Evolutionary conservation across 2,797 vertebrate species (phyloP).

Genomic region (Rousettus madagascariensis): DNA sequence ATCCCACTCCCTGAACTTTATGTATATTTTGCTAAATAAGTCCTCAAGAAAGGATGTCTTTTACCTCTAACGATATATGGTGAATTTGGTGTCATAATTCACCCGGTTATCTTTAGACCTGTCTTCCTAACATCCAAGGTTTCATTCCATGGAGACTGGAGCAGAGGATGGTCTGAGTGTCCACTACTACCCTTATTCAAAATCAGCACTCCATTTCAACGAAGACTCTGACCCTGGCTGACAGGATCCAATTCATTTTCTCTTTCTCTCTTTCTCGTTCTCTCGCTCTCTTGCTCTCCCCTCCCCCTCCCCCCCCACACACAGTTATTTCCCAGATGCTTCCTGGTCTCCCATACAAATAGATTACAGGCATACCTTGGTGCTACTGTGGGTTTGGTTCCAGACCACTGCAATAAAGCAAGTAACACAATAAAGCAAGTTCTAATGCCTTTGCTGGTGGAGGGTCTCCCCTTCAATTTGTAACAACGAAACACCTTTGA

Average conservation of each 20-base stretch:
- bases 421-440: not conserved
- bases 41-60: not conserved
- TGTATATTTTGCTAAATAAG: not conserved
- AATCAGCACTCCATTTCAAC: not conserved
- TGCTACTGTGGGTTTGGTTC: not conserved
- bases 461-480: not conserved
- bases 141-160: not conserved
- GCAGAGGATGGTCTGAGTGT: not conserved
- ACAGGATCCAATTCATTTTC: not conserved
- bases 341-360: not conserved
- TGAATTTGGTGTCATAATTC: not conserved
- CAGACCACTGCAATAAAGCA: not conserved
- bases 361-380: not conserved
- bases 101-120: not conserved
- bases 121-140: not conserved
- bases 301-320: not conserved
- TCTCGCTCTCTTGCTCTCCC: too few relatives aligned
- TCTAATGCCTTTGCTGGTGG: not conserved
- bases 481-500: not conserved
- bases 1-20: not conserved
- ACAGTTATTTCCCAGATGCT: not conserved
- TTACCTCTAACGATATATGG: not conserved
- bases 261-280: not conserved
- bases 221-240: not conserved
- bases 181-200: not conserved